Percentiles rank a stretch among this genome's conserved stretches.
phyloP scores from a whole-genome alignment of 2,113 vertebrate genomes.

The Microcebus murinus region DNA sequence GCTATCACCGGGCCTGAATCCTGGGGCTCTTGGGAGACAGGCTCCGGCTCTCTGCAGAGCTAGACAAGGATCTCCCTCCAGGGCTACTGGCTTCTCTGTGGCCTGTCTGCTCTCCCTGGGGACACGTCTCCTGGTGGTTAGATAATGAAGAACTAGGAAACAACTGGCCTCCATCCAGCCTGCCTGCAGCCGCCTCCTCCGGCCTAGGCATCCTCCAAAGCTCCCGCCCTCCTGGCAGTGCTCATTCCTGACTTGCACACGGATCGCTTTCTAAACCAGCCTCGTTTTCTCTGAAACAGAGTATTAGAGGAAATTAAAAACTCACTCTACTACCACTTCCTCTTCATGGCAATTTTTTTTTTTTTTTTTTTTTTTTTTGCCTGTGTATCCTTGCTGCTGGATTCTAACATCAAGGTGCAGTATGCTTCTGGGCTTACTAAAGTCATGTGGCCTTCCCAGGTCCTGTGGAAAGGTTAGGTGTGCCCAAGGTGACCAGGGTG shows the following conservation, averaged over 20 bases:
- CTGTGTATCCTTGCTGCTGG: not conserved
- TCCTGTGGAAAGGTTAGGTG: not conserved
- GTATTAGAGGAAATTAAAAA: not conserved
- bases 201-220: too few relatives aligned
- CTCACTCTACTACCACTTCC: too few relatives aligned
- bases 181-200: not conserved
- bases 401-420: slow-evolving; percentile 11
- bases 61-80: not conserved
- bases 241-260: not conserved
- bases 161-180: not conserved
- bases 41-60: not conserved
- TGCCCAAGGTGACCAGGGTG: not conserved
- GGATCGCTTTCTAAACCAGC: not conserved
- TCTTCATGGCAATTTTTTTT: not conserved
- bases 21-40: not conserved
- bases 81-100: not conserved
- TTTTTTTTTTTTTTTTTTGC: not conserved
- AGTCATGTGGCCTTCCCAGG: not conserved
- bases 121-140: not conserved
- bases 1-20: not conserved
- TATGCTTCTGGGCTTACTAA: not conserved
- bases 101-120: not conserved
- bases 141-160: not conserved
- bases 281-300: not conserved
- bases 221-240: rapidly evolving